These are phyloP conservation scores for Python bivittatus DNA, from an alignment of 2,113 vertebrate species.

Conservation along the genomic window DNA sequence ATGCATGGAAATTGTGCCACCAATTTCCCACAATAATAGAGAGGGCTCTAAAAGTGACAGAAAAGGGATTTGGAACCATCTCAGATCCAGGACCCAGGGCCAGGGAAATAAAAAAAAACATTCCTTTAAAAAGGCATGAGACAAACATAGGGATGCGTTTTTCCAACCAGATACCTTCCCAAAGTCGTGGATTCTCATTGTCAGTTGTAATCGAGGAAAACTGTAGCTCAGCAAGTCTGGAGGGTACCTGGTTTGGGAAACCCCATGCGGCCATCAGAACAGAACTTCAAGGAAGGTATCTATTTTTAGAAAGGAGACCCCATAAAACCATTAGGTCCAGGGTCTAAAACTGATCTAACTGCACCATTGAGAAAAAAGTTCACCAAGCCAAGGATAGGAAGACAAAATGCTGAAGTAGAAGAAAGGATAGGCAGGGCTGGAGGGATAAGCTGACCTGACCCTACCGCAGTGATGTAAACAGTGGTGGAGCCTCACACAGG, in stretches of 20 bases:
- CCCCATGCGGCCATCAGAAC: not conserved
- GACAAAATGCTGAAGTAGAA: constrained; percentile 4
- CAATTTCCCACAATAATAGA: not conserved
- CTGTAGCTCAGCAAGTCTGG: no score
- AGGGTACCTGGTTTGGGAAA: not conserved
- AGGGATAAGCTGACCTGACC: constrained; percentile 8
- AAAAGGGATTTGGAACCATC: not conserved
- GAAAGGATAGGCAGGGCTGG: not conserved
- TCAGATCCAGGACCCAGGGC: not conserved
- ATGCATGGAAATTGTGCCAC: not conserved
- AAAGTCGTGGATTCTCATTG: not conserved
- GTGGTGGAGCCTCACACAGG: not conserved
- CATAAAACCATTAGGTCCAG: not conserved
- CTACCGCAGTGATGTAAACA: not conserved
- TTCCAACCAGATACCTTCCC: not conserved
- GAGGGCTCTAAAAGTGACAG: not conserved
- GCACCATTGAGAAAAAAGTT: not conserved
- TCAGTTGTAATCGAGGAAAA: no score
- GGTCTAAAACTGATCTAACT: not conserved
- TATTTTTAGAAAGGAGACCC: not conserved
- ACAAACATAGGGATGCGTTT: not conserved
- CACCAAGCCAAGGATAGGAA: not conserved
- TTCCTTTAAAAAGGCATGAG: not conserved
- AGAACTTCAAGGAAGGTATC: not conserved
- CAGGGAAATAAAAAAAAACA: constrained; percentile 17